Percentiles rank a stretch among this genome's conserved stretches.
Conservation (phyloP, 2,888 invertebrate species). For the Odiellus spinosus region DNA sequence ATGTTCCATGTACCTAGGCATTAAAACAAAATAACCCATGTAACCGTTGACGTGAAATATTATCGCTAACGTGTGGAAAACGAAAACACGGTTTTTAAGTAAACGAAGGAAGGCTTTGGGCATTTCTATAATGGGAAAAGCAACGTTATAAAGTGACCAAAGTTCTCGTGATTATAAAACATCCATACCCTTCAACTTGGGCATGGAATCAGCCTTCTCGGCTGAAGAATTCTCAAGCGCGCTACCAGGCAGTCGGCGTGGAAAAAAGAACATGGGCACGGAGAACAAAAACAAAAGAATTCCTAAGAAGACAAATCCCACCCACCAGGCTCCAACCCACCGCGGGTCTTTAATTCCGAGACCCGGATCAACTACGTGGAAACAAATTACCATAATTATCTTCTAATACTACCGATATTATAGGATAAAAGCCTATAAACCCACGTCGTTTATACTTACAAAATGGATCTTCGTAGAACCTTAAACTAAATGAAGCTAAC, state of each 20-base stretch:
- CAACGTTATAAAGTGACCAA: too few species aligned
- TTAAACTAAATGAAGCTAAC: slow-evolving; percentile 18
- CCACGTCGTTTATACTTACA: slow-evolving; percentile 18
- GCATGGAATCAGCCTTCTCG: slow-evolving; percentile 1
- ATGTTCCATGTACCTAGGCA: slow-evolving; percentile 22
- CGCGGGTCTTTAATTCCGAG: slow-evolving; percentile 20
- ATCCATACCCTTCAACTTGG: slow-evolving; percentile 13
- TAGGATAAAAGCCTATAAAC: too few species aligned
- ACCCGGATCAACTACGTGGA: slow-evolving; percentile 18
- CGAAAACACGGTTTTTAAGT: slow-evolving; percentile 18
- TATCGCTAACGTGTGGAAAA: slow-evolving; percentile 18
- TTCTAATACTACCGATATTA: too few species aligned
- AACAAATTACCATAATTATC: too few species aligned
- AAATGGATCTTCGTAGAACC: slow-evolving; percentile 21
- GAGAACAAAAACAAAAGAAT: slow-evolving; percentile 14
- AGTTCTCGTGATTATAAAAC: too few species aligned
- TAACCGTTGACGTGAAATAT: slow-evolving; percentile 20
- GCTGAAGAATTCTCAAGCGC: too few species aligned
- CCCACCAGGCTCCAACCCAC: slow-evolving; percentile 24
- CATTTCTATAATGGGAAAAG: slow-evolving; percentile 15
- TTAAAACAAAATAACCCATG: slow-evolving; percentile 20
- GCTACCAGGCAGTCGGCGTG: slow-evolving; percentile 14
- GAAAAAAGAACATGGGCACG: slow-evolving; percentile 21
- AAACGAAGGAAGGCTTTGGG: slow-evolving; percentile 16
- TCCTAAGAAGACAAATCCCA: slow-evolving; percentile 22